Conservation (phyloP, 2,888 invertebrate genomes). For the Cheilosia vulpina region DNA sequence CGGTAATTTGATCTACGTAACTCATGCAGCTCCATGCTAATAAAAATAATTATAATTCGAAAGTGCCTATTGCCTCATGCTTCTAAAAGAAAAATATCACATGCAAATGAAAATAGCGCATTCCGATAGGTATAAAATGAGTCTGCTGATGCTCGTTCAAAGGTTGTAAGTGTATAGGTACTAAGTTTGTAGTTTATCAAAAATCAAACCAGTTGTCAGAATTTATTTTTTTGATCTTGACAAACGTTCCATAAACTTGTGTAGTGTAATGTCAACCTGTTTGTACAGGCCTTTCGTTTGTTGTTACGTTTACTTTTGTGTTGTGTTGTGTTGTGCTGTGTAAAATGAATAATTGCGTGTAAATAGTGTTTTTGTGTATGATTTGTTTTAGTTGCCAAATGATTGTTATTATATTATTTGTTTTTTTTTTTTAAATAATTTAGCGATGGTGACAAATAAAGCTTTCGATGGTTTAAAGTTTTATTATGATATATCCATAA, state of each 20-base stretch:
- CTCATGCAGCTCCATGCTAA: conserved; percentile 69
- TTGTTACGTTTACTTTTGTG: neutral
- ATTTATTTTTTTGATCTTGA: neutral
- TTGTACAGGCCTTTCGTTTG: neutral
- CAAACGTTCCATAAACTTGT: neutral
- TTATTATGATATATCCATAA: neutral
- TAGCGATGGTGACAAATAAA: conserved; percentile 64
- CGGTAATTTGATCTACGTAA: conserved; percentile 51
- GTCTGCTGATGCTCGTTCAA: conserved; percentile 6
- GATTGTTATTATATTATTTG: neutral
- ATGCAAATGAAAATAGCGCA: conserved; percentile 54
- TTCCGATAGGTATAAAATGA: conserved; percentile 2
- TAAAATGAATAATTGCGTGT: conserved; percentile 15
- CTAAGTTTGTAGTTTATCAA: neutral
- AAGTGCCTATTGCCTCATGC: conserved; percentile 37
- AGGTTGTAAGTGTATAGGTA: neutral
- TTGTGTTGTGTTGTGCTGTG: conserved; percentile 1
- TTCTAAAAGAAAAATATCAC: conserved; percentile 22
- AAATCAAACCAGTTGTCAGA: neutral
- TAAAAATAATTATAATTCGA: conserved; percentile 25
- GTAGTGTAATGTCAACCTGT: conserved; percentile 5
- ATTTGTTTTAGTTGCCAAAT: conserved; percentile 59
- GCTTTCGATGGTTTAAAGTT: conserved; percentile 56
- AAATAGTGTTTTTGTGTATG: conserved; percentile 30
- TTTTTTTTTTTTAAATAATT: conserved; percentile 18